Evolutionary conservation across 2,797 vertebrate genomes (phyloP), one percentile per base, ranked within the genome.

Genomic region (Discoglossus pictus): DNA sequence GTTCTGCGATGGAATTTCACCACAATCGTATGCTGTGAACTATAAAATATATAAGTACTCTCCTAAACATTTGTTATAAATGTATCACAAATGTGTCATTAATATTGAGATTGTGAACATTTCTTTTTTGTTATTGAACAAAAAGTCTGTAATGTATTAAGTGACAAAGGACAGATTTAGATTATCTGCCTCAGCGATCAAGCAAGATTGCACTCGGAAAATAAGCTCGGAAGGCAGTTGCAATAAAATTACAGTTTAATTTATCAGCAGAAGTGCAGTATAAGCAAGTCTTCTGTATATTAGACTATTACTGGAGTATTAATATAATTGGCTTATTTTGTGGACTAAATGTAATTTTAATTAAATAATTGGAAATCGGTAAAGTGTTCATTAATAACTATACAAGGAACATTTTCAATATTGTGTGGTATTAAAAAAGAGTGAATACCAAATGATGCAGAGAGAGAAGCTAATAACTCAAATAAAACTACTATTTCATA

Each of bases 161-260:
- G 61, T 71, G 61, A 35, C 60, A 63, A 71, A 64, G 68, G 52
- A 71, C 68, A 64, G 35, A 63, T 71, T 71, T 62, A 56, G 68
- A 71, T 71, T 71, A 71, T 43, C 72, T 80, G 78, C 75, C 74
- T 73, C 73, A 65, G 72, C 24, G 59, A 51, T 75, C 63, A 50
- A 44, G 60, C 61, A 71, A 71, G 68, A 71, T 64, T 64, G 68
- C 63, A 64, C 64, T 71, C 68, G 51, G 60, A 58, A 70, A 64
- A 71, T 71, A 58, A 61, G 52, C 60, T 18, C 20, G 25, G 52
- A 64, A 58, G 53, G 64, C 18, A 7, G 61, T 25, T 25, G 61
- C 64, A 71, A 71, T 58, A 71, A 63, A 71, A 71, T 64, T 51
- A 71, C 55, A 58, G 23, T 71, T 64, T 71, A 55, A 71, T 71